Percentiles rank a stretch among this genome's conserved stretches.
Evolutionary conservation across 2,797 vertebrate species (phyloP).

Genomic region (Enteromius treurensis): DNA sequence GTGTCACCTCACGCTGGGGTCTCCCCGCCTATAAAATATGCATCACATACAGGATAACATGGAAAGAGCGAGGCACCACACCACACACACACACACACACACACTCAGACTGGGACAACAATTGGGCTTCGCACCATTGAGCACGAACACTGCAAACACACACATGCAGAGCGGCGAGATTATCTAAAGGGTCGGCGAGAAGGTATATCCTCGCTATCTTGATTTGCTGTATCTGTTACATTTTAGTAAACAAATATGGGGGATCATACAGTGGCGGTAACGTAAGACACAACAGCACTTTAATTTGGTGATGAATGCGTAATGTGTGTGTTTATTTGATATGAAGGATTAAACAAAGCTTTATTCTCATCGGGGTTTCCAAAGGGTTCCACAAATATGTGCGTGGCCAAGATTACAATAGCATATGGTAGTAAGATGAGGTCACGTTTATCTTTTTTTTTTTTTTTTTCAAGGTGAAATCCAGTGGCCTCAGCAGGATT

Average conservation of each 20-base stretch:
- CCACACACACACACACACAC: slow-evolving; percentile 27
- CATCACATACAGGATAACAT: slow-evolving; percentile 58
- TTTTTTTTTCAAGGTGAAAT: not conserved
- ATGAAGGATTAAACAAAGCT: slow-evolving; percentile 33
- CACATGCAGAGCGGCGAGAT: slow-evolving; percentile 6
- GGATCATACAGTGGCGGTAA: slow-evolving; percentile 21
- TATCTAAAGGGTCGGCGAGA: slow-evolving; percentile 1
- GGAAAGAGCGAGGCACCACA: slow-evolving; percentile 25
- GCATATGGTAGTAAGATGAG: not conserved
- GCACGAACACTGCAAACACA: slow-evolving; percentile 4
- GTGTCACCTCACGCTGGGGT: slow-evolving; percentile 54
- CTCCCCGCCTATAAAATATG: slow-evolving; percentile 59
- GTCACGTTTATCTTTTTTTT: not conserved
- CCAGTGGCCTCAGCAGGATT: not conserved
- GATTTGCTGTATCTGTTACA: slow-evolving; percentile 40
- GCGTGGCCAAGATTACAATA: not conserved
- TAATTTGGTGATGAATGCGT: slow-evolving; percentile 32
- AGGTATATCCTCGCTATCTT: slow-evolving; percentile 39
- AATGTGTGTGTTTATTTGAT: slow-evolving; percentile 36
- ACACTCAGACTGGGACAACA: slow-evolving; percentile 31
- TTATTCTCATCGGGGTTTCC: slow-evolving; percentile 30
- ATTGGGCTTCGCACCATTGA: slow-evolving; percentile 37
- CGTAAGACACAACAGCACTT: slow-evolving; percentile 34
- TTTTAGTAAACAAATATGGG: slow-evolving; percentile 45
- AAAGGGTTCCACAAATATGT: slow-evolving; percentile 12